phyloP scores from a whole-genome alignment of 2,113 vertebrate species.

The Chloebia gouldiae region DNA sequence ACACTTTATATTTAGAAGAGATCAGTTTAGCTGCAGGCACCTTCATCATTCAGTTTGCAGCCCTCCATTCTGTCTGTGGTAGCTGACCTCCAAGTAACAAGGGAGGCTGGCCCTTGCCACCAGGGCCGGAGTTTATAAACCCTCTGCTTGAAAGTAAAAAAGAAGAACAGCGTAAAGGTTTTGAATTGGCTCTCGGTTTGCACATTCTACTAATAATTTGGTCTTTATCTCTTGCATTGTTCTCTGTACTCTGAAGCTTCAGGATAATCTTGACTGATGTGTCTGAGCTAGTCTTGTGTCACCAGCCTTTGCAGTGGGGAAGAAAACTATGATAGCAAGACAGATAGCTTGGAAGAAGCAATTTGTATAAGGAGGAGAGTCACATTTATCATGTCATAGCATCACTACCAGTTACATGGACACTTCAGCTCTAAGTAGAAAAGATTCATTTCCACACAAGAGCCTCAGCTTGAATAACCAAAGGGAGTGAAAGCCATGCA shows the following conservation, averaged over 20 bases:
- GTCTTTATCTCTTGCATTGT: constrained; percentile 18
- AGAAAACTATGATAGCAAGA: constrained; percentile 24
- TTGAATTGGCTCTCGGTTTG: not conserved
- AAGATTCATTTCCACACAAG: not conserved
- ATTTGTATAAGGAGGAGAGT: constrained; percentile 59
- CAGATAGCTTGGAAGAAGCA: constrained; percentile 31
- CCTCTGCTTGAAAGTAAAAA: not conserved
- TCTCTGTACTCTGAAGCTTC: not conserved
- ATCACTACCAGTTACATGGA: not conserved
- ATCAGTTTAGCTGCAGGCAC: constrained; percentile 18
- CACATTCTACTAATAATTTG: not conserved
- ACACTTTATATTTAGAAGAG: constrained; percentile 22
- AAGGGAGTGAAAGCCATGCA: not conserved
- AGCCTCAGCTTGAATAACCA: not conserved
- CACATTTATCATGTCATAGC: constrained; percentile 40
- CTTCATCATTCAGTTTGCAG: not conserved
- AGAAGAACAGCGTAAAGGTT: not conserved
- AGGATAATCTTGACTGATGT: constrained; percentile 20
- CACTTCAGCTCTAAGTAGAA: not conserved
- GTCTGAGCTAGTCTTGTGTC: constrained; percentile 7
- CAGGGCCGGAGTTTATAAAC: not conserved
- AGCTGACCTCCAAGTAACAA: not conserved
- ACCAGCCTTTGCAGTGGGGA: constrained; percentile 8
- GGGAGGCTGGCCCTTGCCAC: not conserved
- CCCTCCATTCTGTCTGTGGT: not conserved